A percentile compares a stretch with the other conserved stretches of the same genome.
These are phyloP conservation scores for Drosophila takahashii DNA, from an alignment of 1,140 invertebrate species.

Conservation along the genomic window DNA sequence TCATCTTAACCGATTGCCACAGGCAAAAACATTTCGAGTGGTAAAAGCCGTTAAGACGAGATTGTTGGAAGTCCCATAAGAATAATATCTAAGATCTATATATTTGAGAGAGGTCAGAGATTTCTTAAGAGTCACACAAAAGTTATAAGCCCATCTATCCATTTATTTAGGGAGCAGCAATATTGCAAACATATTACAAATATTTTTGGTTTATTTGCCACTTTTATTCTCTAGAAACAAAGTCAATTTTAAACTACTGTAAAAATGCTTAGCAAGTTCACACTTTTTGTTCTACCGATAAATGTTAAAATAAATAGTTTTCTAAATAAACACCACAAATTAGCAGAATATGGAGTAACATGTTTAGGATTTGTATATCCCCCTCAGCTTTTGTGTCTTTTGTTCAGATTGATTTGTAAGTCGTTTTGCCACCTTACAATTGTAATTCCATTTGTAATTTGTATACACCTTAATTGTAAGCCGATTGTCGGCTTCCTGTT, in stretches of 20 bases:
- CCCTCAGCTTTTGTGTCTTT: constrained; percentile 5
- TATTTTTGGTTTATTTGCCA: too few relatives aligned
- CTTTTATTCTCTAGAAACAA: too few relatives aligned
- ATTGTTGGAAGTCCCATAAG: neutral
- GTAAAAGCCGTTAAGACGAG: constrained; percentile 22
- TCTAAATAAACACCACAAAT: constrained; percentile 23
- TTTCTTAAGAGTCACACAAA: neutral
- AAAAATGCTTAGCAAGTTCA: neutral
- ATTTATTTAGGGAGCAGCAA: too few relatives aligned
- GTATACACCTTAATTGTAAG: constrained; percentile 23
- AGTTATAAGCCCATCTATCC: too few relatives aligned
- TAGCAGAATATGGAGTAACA: too few relatives aligned
- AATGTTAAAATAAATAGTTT: neutral
- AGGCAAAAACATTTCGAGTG: constrained; percentile 8
- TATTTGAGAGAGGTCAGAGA: neutral
- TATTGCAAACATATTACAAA: too few relatives aligned
- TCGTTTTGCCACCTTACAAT: constrained; percentile 17
- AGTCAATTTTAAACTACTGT: too few relatives aligned
- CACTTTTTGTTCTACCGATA: too few relatives aligned
- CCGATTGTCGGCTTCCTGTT: constrained; percentile 13
- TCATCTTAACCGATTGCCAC: constrained; percentile 22
- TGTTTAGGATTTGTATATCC: neutral
- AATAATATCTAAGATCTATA: neutral
- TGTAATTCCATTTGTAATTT: constrained; percentile 12
- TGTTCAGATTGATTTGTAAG: constrained; percentile 20